These are phyloP conservation scores for Autographa gamma DNA, from an alignment of 2,888 invertebrate genomes.

Conservation along the genomic window DNA sequence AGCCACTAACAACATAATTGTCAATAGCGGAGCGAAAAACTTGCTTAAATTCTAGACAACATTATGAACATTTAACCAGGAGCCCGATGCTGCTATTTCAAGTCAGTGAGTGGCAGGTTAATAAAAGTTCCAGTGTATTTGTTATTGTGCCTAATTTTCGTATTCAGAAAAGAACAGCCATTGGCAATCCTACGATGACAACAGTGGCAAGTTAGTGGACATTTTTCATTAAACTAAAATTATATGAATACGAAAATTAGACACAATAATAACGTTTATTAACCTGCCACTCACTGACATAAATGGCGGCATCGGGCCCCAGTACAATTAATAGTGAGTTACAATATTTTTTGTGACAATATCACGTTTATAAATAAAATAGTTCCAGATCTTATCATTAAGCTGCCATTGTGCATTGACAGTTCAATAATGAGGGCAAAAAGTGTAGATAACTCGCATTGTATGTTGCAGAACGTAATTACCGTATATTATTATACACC, in stretches of 20 bases:
- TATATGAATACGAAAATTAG: too few relatives aligned
- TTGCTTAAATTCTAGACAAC: constrained; percentile 8
- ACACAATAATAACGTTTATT: too few relatives aligned
- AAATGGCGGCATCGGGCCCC: too few relatives aligned
- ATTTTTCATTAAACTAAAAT: too few relatives aligned
- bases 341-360: constrained; percentile 36
- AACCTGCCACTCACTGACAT: too few relatives aligned
- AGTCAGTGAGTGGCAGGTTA: too few relatives aligned
- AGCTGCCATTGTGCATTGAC: constrained; percentile 60
- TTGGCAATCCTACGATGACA: too few relatives aligned
- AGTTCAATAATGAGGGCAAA: constrained; percentile 51
- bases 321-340: constrained; percentile 21
- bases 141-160: too few relatives aligned
- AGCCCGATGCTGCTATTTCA: too few relatives aligned
- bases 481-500: not conserved
- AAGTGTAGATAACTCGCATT: constrained; percentile 19
- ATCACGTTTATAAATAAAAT: constrained; percentile 21
- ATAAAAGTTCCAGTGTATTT: too few relatives aligned
- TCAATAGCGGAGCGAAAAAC: constrained; percentile 16
- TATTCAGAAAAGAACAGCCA: too few relatives aligned
- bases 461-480: not conserved
- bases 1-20: constrained; percentile 34
- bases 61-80: constrained; percentile 10
- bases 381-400: constrained; percentile 40
- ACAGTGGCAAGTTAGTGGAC: too few relatives aligned